Evolutionary conservation across 35 echinoderm and acorn worm species (phyloP), one percentile per base, ranked within the genome.

Genomic region (Holothuria glaberrima): DNA sequence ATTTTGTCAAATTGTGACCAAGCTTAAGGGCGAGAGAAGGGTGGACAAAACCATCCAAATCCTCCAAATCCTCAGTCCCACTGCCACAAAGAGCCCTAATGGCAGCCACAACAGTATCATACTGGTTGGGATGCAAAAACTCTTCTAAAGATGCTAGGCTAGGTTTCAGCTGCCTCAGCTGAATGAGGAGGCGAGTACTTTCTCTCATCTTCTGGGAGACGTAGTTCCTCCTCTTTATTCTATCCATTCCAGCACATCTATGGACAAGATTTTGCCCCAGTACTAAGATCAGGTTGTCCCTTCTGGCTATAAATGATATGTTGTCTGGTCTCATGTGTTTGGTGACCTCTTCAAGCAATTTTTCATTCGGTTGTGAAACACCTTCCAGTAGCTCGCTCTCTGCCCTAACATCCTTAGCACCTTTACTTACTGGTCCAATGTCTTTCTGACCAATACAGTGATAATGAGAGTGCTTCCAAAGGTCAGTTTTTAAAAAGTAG

Each of bases 11-110:
- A 31, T 71, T 71, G 68, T 71, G 68, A 0, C 68, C 68, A 32
- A 71, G 68, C 13, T 71, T 71, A 30, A 71, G 68, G 26, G 68
- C 68, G 29, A 71, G 68, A 30, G 68, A 71, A 1, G 68, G 68
- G 29, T 71, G 68, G 4, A 71, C 13, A 71, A 71, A 71, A 5
- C 68, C 68, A 71, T 71, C 68, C 3, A 71, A 1, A 71, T 30
- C 68, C 9, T 71, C 68, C 22, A 71, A 2, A 71, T 71, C 29
- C 16, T 71, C n/a, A 6, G 22, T 31, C 16, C n/a, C 17, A 17
- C 30, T 33, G 17, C 68, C 68, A 29, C n/a, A 1, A 6, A 71
- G 6, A 25, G n/a, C 68, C 29, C 68, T 71, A 5, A 71, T 27
- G 0, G 68, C 68, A 71, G 6, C 29, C 9, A 71, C 68, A 9